Percentiles rank a stretch among this genome's conserved stretches.
Conservation (phyloP, 2,113 vertebrate genomes). For the Neogale vison region DNA sequence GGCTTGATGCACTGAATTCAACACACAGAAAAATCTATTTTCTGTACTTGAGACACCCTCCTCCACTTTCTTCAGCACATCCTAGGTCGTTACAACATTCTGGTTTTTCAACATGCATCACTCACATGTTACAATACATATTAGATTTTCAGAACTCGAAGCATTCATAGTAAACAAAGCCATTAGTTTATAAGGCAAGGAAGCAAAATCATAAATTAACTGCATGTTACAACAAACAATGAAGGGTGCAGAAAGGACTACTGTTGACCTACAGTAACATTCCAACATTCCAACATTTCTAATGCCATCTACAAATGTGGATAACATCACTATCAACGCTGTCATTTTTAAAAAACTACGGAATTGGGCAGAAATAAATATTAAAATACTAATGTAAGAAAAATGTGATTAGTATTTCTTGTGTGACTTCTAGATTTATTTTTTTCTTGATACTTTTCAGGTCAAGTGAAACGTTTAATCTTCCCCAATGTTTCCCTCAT, state of each 20-base stretch:
- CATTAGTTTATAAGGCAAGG: slow-evolving; percentile 66
- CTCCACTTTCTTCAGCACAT: neutral
- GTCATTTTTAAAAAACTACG: slow-evolving; percentile 10
- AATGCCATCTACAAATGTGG: neutral
- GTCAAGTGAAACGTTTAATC: neutral
- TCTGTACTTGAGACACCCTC: neutral
- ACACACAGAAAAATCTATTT: neutral
- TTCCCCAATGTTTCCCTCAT: neutral
- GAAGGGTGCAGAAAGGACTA: slow-evolving; percentile 27
- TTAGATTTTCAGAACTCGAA: slow-evolving; percentile 59
- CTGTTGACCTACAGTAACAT: neutral
- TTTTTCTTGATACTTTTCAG: neutral
- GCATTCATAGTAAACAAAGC: slow-evolving; percentile 64
- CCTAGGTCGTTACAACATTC: neutral
- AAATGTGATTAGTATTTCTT: neutral
- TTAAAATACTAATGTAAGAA: slow-evolving; percentile 15
- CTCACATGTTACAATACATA: slow-evolving; percentile 32
- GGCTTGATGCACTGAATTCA: neutral
- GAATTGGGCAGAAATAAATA: neutral
- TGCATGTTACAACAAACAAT: slow-evolving; percentile 47
- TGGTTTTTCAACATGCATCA: slow-evolving; percentile 47
- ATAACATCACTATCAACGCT: neutral
- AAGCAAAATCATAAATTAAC: slow-evolving; percentile 50
- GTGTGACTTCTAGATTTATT: neutral
- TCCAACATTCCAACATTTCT: neutral